Evolutionary conservation across 2,113 vertebrate genomes (phyloP).

Genomic region (Cricetomys ansorgei): DNA sequence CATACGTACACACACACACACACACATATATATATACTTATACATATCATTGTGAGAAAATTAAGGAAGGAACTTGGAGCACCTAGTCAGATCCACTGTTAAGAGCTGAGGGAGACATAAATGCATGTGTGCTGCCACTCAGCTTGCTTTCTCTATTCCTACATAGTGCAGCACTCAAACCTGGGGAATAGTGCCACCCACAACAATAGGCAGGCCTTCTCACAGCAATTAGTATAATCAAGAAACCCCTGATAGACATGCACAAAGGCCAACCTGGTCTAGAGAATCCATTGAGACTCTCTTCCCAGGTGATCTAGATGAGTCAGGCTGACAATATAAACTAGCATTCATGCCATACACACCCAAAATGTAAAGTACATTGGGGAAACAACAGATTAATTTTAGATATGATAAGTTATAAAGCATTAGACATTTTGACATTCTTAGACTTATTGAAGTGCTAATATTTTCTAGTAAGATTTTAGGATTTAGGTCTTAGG

Average conservation of each 20-base stretch:
- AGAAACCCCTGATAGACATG: neutral
- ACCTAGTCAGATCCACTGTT: neutral
- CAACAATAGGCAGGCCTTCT: neutral
- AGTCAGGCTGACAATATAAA: neutral
- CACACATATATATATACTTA: no score
- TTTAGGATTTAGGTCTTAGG: neutral
- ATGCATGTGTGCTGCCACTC: neutral
- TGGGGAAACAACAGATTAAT: neutral
- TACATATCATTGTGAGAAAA: neutral
- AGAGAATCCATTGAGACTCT: neutral
- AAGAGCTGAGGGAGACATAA: neutral
- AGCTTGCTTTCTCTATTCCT: neutral
- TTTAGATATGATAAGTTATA: neutral
- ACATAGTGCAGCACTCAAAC: neutral
- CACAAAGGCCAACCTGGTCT: neutral
- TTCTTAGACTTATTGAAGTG: neutral
- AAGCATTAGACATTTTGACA: neutral
- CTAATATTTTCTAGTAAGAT: neutral
- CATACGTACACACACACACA: no score
- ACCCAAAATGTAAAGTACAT: neutral
- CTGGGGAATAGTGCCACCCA: neutral
- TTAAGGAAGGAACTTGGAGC: neutral
- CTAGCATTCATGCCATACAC: neutral
- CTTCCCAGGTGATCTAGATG: neutral
- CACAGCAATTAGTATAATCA: neutral